Conservation (phyloP, 92 coral and sea anemone genomes). For the Isaurus tuberculatus region DNA sequence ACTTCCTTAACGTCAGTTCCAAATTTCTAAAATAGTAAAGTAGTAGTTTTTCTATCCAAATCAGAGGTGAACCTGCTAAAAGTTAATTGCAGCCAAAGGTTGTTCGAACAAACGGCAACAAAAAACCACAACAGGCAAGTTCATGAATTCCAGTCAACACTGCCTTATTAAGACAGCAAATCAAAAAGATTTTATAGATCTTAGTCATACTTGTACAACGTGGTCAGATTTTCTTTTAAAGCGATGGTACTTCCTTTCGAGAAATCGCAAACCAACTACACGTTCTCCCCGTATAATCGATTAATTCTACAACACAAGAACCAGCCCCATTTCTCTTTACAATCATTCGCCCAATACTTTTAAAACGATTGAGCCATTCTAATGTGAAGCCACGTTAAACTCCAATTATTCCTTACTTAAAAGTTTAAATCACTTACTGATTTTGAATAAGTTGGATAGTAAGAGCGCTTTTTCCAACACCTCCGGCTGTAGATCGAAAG, state of each 20-base stretch:
- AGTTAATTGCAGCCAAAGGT: constrained; percentile 25
- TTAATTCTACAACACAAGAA: neutral
- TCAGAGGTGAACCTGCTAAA: neutral
- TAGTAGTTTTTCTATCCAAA: neutral
- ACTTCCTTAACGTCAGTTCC: constrained; percentile 8
- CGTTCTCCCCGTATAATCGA: constrained; percentile 5
- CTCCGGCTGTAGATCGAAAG: constrained; percentile 83
- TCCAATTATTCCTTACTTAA: neutral
- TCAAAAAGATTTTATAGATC: neutral
- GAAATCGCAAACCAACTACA: constrained; percentile 29
- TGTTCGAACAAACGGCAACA: constrained; percentile 21
- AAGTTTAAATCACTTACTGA: constrained; percentile 81
- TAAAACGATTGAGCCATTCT: neutral
- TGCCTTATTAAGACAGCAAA: neutral
- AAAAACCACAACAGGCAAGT: constrained; percentile 24
- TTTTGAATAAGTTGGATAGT: constrained; percentile 98
- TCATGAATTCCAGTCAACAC: constrained; percentile 16
- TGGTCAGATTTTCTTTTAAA: neutral
- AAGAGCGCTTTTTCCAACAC: constrained; percentile 97
- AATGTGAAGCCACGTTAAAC: neutral
- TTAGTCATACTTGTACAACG: neutral
- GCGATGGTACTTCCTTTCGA: constrained; percentile 3
- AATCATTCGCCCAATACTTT: neutral
- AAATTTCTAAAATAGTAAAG: neutral
- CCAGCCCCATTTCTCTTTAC: neutral